phyloP scores from a whole-genome alignment of 2,797 vertebrate species.

The Podarcis lilfordi region DNA sequence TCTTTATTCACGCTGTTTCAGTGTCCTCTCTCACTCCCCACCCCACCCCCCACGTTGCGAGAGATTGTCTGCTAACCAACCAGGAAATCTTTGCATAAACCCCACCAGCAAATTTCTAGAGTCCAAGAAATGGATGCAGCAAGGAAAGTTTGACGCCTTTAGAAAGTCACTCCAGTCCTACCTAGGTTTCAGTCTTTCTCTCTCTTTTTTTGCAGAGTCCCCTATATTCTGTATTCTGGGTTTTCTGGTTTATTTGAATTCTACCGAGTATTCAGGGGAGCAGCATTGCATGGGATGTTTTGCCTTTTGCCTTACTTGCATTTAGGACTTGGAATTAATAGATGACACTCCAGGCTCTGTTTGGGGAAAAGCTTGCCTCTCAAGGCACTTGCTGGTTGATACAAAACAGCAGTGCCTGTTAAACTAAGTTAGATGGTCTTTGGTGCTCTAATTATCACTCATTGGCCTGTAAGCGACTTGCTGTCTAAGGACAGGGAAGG shows the following conservation, averaged over 20 bases:
- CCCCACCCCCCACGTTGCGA: not conserved
- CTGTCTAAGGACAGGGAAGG: constrained; percentile 4
- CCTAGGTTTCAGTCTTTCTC: not conserved
- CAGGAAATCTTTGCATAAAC: not conserved
- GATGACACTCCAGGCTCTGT: not conserved
- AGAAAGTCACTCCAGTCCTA: constrained; percentile 20
- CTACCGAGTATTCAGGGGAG: not conserved
- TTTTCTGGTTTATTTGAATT: not conserved
- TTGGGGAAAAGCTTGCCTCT: constrained; percentile 54
- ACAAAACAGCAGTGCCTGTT: not conserved
- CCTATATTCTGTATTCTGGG: not conserved
- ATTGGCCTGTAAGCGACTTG: constrained; percentile 23
- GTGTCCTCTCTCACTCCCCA: constrained; percentile 1
- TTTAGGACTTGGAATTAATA: constrained; percentile 13
- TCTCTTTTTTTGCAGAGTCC: not conserved
- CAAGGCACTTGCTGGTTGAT: not conserved
- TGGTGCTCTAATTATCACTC: not conserved
- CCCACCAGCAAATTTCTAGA: not conserved
- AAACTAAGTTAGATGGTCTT: not conserved
- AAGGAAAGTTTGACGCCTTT: not conserved
- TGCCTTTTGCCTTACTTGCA: accelerated
- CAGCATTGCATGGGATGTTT: constrained; percentile 33
- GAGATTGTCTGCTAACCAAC: constrained; percentile 30
- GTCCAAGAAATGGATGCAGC: constrained; percentile 30
- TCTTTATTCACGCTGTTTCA: constrained; percentile 23